phyloP scores from a whole-genome alignment of 2,888 invertebrate species.

The Malthinus seriepunctatus region DNA sequence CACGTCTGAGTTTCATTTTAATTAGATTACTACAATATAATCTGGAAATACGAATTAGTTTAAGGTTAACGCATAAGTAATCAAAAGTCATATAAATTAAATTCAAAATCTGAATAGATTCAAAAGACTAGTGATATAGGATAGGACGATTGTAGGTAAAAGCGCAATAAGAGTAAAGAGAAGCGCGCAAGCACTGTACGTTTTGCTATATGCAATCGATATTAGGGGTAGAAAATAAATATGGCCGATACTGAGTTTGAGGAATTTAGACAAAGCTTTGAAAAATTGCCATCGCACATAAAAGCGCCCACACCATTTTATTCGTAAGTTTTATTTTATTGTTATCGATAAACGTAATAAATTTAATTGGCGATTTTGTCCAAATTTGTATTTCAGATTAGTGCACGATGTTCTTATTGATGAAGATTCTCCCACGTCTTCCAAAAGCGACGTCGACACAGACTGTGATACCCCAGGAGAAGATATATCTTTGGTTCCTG shows the following conservation, averaged over 20 bases:
- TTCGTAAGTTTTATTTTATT: conserved; percentile 73
- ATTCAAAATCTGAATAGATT: conserved; percentile 27
- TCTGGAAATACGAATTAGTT: conserved; percentile 19
- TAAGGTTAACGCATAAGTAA: conserved; percentile 46
- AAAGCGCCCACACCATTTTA: conserved; percentile 83
- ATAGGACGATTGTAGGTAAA: conserved; percentile 15
- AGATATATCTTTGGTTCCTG: conserved; percentile 26
- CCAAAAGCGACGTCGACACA: conserved; percentile 71
- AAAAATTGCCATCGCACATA: conserved; percentile 77
- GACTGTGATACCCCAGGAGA: conserved; percentile 52
- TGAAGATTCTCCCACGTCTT: conserved; percentile 78
- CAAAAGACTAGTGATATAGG: conserved; percentile 13
- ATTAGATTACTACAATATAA: conserved; percentile 32
- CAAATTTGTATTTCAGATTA: conserved; percentile 59
- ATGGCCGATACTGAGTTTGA: conserved; percentile 96
- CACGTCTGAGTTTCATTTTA: conserved; percentile 25
- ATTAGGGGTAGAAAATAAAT: conserved; percentile 53
- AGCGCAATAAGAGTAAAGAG: conserved; percentile 20
- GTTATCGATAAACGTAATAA: conserved; percentile 10
- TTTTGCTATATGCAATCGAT: conserved; percentile 20
- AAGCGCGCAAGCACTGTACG: conserved; percentile 15
- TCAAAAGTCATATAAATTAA: conserved; percentile 37
- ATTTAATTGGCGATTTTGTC: conserved; percentile 22
- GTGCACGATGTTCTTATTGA: conserved; percentile 84
- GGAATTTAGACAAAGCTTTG: conserved; percentile 87